Evolutionary conservation across 1,140 invertebrate species (phyloP).

Genomic region (Phthorimaea operculella): DNA sequence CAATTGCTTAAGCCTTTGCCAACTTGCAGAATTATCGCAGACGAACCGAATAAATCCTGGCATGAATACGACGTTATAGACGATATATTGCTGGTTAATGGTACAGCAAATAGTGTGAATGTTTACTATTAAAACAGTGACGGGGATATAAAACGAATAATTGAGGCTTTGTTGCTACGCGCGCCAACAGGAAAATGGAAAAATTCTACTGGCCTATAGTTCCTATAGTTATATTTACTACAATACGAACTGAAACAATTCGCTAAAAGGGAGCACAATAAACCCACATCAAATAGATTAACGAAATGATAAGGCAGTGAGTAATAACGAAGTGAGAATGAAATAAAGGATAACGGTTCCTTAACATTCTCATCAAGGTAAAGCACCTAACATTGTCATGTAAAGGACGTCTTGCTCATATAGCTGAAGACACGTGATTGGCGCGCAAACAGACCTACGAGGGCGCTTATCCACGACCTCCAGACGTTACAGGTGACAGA

Average conservation of each 20-base stretch:
- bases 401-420: not conserved
- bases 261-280: too few relatives aligned
- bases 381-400: too few relatives aligned
- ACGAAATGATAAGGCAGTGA: too few relatives aligned
- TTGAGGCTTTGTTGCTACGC: too few relatives aligned
- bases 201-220: too few relatives aligned
- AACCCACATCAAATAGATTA: too few relatives aligned
- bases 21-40: constrained; percentile 40
- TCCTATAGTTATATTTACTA: too few relatives aligned
- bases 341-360: too few relatives aligned
- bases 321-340: too few relatives aligned
- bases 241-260: too few relatives aligned
- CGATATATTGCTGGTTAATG: not conserved
- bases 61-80: constrained; percentile 15
- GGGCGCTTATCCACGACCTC: constrained; percentile 27
- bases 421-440: constrained; percentile 33
- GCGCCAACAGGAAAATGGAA: too few relatives aligned
- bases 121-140: not conserved
- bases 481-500: constrained; percentile 43
- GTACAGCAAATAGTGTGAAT: not conserved
- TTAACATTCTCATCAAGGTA: too few relatives aligned
- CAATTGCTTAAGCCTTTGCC: constrained; percentile 38
- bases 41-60: constrained; percentile 32
- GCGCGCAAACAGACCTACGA: constrained; percentile 31
- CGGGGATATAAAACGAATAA: not conserved